Conservation (phyloP, 2,797 vertebrate species). For the Bucorvus abyssinicus region DNA sequence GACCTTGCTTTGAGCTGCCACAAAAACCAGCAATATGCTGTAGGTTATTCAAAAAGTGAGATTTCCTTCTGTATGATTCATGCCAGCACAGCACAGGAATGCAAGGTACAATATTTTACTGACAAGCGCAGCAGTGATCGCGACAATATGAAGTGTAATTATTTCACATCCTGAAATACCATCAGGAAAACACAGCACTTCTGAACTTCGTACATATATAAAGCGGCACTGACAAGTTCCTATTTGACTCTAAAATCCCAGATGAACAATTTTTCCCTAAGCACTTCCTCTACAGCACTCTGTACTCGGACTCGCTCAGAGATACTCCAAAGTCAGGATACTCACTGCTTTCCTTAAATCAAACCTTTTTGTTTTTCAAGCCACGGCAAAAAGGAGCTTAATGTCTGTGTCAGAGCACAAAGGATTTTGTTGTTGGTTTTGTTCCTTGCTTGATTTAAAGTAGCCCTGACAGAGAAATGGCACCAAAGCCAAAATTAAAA, state of each 20-base stretch:
- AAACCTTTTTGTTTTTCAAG: not conserved
- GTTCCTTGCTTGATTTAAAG: not conserved
- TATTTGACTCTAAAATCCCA: not conserved
- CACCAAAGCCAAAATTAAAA: not conserved
- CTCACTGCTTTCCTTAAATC: not conserved
- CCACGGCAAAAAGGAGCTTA: not conserved
- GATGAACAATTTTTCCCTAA: not conserved
- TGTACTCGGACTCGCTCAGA: not conserved
- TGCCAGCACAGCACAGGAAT: not conserved
- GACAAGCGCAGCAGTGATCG: not conserved
- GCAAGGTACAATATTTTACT: not conserved
- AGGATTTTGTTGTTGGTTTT: not conserved
- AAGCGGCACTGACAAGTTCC: not conserved
- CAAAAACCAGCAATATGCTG: not conserved
- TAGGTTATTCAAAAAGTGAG: not conserved
- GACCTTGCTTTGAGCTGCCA: not conserved
- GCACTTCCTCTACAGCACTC: not conserved
- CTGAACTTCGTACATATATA: not conserved
- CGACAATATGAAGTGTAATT: not conserved
- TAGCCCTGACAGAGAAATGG: not conserved
- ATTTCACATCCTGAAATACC: not conserved
- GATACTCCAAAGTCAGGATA: not conserved
- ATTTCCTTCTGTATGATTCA: not conserved
- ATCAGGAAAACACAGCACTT: not conserved
- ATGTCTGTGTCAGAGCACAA: not conserved